Evolutionary conservation across 2,888 invertebrate species (phyloP), one percentile per base, ranked within the genome.

Genomic region (Drosophila multiciliata): DNA sequence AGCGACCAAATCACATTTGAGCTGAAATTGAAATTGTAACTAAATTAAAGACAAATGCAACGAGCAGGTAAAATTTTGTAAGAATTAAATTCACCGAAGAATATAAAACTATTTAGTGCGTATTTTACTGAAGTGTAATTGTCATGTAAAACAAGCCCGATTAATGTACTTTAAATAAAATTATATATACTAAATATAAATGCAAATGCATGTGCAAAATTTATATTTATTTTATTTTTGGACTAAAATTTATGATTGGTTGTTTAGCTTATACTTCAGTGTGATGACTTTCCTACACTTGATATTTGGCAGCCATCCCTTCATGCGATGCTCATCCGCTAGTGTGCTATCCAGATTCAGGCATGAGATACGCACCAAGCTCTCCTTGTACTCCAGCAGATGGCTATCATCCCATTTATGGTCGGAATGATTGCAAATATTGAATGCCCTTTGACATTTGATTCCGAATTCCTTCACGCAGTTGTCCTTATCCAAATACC

Each of bases 1-100:
- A 61, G 73, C 66, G 79, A 79, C 79, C 79, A 79, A 79, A 70
- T 66, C 48, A 63, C 11, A 76, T 73, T 79, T 79, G 80, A 79
- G 75, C 75, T 79, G 50, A 75, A 65, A 36, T 29, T 29, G 60
- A 54, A 63, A 58, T 62, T 29, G 29, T 55, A 65, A 57, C 36
- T 36, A 54, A 35, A 50, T 20, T 48, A 50, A 57, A 23, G 33
- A 42, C 23, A 48, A 70, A 33, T 57, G 71, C 68, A 75, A 72
- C 71, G 66, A 75, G 68, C 63, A 58, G 15, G 55, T 42, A 62
- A 29, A 45, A 54, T 29, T 23, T 20, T 40, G 49, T 40, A 66
- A 23, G 63, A 70, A 77, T 67, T 49, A 12, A 78, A 75, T 75
- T 75, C 52, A 69, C 66, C 45, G 49, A 55, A 35, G 23, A 32